These are phyloP conservation scores for Oscheius sp. DNA, from an alignment of 2,888 invertebrate species.

Conservation along the genomic window DNA sequence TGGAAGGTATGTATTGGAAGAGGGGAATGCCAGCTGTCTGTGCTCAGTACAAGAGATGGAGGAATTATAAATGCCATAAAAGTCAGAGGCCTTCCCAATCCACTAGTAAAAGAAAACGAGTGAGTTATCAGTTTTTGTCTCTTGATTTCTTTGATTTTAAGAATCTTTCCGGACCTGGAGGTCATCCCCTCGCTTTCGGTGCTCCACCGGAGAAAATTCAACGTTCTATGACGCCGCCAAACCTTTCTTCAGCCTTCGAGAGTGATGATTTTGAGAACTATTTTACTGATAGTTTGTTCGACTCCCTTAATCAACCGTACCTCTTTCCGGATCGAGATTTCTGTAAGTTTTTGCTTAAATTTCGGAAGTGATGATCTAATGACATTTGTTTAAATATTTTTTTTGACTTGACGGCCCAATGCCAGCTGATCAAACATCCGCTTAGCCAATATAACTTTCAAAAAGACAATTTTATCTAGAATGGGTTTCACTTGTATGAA, in stretches of 20 bases:
- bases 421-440: too few species aligned
- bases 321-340: conserved; percentile 95
- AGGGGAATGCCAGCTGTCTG: conserved; percentile 92
- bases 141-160: background rate
- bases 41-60: conserved; percentile 99
- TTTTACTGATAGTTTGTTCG: conserved; percentile 72
- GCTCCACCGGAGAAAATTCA: conserved; percentile 11
- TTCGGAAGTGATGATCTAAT: too few species aligned
- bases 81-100: conserved; percentile 4
- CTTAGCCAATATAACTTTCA: too few species aligned
- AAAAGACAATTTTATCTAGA: too few species aligned
- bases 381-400: too few species aligned
- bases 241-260: conserved; percentile 55
- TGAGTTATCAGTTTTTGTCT: background rate
- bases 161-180: conserved; percentile 17
- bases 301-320: conserved; percentile 79
- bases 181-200: background rate
- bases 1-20: conserved; percentile 99
- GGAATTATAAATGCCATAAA: conserved; percentile 77
- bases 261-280: conserved; percentile 70
- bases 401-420: too few species aligned
- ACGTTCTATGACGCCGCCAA: conserved; percentile 63
- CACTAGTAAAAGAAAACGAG: conserved; percentile 25
- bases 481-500: too few species aligned
- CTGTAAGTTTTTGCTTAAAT: conserved; percentile 35